Percentiles rank a stretch among this genome's conserved stretches.
phyloP scores from a whole-genome alignment of 2,888 invertebrate species.

The Drosophila vallismaia region DNA sequence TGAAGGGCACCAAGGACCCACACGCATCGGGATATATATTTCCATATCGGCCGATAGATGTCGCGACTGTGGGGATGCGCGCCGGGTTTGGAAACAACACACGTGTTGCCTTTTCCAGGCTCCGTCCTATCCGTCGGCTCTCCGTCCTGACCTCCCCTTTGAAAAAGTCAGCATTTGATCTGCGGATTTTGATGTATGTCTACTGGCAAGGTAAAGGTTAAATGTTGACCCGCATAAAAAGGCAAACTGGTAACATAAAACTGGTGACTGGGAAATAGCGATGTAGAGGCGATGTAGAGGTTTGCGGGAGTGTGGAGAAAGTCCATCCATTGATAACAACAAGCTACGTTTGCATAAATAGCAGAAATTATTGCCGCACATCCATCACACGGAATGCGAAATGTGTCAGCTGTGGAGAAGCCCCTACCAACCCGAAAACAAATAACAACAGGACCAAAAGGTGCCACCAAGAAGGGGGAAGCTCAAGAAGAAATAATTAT shows the following conservation, averaged over 20 bases:
- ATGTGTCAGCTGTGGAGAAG: slow-evolving; percentile 67
- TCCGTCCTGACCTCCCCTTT: not conserved
- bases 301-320: not conserved
- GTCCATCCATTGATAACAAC: slow-evolving; percentile 58
- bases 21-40: slow-evolving; percentile 19
- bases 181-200: slow-evolving; percentile 46
- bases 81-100: slow-evolving; percentile 60
- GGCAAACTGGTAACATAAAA: slow-evolving; percentile 15
- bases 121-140: not conserved
- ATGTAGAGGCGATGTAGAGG: not conserved
- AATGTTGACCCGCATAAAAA: slow-evolving; percentile 70
- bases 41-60: slow-evolving; percentile 37
- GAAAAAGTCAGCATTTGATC: slow-evolving; percentile 55
- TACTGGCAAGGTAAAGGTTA: slow-evolving; percentile 74
- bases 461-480: not conserved
- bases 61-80: slow-evolving; percentile 30
- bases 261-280: too few relatives aligned
- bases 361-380: slow-evolving; percentile 76
- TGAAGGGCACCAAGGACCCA: slow-evolving; percentile 52
- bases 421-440: slow-evolving; percentile 9
- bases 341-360: slow-evolving; percentile 73
- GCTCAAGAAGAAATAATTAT: not conserved
- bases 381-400: slow-evolving; percentile 72
- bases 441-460: slow-evolving; percentile 11
- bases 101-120: slow-evolving; percentile 63